A percentile compares a stretch with the other conserved stretches of the same genome.
phyloP scores from a whole-genome alignment of 2,113 vertebrate genomes.

The Myrmecobius fasciatus region DNA sequence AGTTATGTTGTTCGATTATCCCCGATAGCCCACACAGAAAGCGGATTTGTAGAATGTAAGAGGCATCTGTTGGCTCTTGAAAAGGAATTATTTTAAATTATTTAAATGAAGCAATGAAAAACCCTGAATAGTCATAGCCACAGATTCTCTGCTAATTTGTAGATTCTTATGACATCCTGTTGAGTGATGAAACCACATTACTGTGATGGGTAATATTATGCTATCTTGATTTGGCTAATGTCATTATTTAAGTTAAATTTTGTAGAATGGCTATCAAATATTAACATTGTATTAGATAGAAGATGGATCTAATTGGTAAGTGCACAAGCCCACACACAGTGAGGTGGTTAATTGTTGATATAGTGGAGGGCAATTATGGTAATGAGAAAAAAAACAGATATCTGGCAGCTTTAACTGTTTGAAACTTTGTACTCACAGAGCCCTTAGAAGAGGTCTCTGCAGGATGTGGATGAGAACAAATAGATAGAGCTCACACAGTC shows the following conservation, averaged over 20 bases:
- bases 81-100: not conserved
- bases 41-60: not conserved
- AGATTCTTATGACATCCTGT: not conserved
- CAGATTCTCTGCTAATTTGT: not conserved
- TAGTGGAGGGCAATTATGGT: not conserved
- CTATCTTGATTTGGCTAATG: not conserved
- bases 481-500: not conserved
- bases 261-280: slow-evolving; percentile 23
- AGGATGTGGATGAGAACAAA: not conserved
- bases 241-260: slow-evolving; percentile 32
- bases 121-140: not conserved
- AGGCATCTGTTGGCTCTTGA: slow-evolving; percentile 2
- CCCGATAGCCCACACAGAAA: not conserved
- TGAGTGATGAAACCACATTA: not conserved
- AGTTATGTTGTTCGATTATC: fast-evolving
- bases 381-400: not conserved
- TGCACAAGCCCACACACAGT: fast-evolving
- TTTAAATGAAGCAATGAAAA: slow-evolving; percentile 21
- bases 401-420: not conserved
- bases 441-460: fast-evolving
- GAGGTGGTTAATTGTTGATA: not conserved
- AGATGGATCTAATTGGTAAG: not conserved
- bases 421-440: not conserved
- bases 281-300: not conserved
- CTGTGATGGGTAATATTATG: not conserved